Conservation (phyloP, 2,888 invertebrate genomes). For the Nysson spinosus region DNA sequence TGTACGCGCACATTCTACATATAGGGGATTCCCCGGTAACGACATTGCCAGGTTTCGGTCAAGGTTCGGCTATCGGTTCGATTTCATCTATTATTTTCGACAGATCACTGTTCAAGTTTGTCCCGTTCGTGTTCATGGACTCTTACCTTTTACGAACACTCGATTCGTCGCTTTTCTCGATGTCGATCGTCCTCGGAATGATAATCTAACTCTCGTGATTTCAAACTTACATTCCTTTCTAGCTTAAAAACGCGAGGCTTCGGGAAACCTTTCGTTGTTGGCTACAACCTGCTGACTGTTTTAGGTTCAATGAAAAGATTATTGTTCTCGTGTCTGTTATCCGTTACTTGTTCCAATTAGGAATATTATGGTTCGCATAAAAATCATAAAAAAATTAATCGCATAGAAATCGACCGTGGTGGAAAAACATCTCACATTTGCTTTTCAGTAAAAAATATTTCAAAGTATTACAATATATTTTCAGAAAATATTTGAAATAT, state of each 20-base stretch:
- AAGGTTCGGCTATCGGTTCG: conserved; percentile 54
- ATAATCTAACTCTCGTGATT: background rate
- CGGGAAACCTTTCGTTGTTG: too few relatives aligned
- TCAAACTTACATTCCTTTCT: conserved; percentile 10
- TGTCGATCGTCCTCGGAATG: conserved; percentile 15
- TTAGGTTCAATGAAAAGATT: too few relatives aligned
- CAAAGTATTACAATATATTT: too few relatives aligned
- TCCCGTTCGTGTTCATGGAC: conserved; percentile 34
- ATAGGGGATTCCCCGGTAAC: conserved; percentile 18
- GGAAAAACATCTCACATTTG: too few relatives aligned
- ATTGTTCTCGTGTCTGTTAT: too few relatives aligned
- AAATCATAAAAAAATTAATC: too few relatives aligned
- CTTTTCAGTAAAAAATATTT: too few relatives aligned
- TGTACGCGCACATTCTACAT: conserved; percentile 4
- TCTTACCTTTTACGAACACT: conserved; percentile 2
- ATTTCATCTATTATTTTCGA: conserved; percentile 39
- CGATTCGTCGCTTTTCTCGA: conserved; percentile 17
- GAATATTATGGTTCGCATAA: too few relatives aligned
- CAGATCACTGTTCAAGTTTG: conserved; percentile 32
- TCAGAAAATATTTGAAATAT: too few relatives aligned
- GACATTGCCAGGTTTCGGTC: conserved; percentile 53
- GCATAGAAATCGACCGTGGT: too few relatives aligned
- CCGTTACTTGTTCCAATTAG: too few relatives aligned
- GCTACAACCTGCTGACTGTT: too few relatives aligned
- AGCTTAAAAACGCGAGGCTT: conserved; percentile 14